Evolutionary conservation across 2,797 vertebrate species (phyloP).

Genomic region (Aplochiton taeniatus): DNA sequence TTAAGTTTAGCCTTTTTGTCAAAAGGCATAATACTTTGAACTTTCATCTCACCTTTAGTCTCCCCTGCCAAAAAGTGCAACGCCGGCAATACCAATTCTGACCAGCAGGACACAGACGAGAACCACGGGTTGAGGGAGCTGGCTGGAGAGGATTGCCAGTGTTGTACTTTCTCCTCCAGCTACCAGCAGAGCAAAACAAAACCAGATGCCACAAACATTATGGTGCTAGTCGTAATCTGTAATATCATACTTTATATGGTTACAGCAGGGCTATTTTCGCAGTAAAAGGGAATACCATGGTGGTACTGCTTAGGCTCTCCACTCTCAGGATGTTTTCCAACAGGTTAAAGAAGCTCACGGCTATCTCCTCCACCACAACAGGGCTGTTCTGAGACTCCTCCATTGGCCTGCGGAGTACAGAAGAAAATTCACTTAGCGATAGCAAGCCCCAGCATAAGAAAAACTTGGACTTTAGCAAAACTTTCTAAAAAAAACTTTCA

Average conservation of each 20-base stretch:
- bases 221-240: too few species aligned
- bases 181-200: conserved; percentile 48
- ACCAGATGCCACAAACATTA: too few species aligned
- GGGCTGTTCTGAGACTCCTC: conserved; percentile 88
- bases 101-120: conserved; percentile 90
- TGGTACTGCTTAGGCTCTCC: conserved; percentile 82
- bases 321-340: conserved; percentile 86
- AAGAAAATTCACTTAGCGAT: background rate
- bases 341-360: conserved; percentile 90
- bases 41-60: conserved; percentile 79
- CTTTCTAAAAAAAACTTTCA: too few species aligned
- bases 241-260: too few species aligned
- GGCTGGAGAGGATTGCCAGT: conserved; percentile 92
- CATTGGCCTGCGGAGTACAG: conserved; percentile 76
- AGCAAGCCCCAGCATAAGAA: too few species aligned
- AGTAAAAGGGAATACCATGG: conserved; percentile 74
- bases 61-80: conserved; percentile 93
- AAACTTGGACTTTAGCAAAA: too few species aligned
- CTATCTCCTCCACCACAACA: conserved; percentile 88
- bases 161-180: conserved; percentile 92
- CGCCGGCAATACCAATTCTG: conserved; percentile 88
- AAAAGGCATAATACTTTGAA: too few species aligned
- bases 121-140: conserved; percentile 94
- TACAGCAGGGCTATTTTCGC: background rate
- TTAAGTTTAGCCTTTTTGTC: too few species aligned